Percentiles rank a stretch among this genome's conserved stretches.
Evolutionary conservation across 2,113 vertebrate genomes (phyloP).

Genomic region (Hymenochirus boettgeri): DNA sequence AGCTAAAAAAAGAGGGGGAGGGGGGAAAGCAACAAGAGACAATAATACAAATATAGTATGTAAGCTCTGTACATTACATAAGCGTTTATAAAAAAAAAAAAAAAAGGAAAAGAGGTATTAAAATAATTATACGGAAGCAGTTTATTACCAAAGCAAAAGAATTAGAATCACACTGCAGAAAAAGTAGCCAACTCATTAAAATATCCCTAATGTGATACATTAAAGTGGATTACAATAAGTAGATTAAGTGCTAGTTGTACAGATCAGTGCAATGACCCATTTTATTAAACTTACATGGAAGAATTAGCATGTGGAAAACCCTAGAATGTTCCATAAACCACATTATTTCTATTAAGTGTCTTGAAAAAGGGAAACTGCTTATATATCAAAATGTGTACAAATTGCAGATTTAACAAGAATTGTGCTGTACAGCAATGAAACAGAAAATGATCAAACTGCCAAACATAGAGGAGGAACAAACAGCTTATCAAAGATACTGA

Average conservation of each 20-base stretch:
- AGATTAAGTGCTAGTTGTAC: conserved; percentile 1
- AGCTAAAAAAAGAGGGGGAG: no score
- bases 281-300: conserved; percentile 22
- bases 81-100: no score
- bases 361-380: not conserved
- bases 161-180: conserved; percentile 19
- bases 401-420: no score
- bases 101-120: no score
- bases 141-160: conserved; percentile 24
- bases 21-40: no score
- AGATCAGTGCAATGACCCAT: conserved; percentile 27
- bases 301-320: conserved; percentile 5
- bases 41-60: no score
- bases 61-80: no score
- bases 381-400: not conserved
- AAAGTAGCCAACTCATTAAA: conserved; percentile 30
- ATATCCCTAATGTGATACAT: conserved; percentile 29
- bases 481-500: no score
- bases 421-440: no score
- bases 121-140: conserved; percentile 1
- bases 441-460: no score
- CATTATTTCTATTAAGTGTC: not conserved
- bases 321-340: not conserved
- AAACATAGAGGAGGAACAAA: no score
- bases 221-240: conserved; percentile 26